Conservation (phyloP, 2,113 vertebrate species). For the Cheilinus undulatus region DNA sequence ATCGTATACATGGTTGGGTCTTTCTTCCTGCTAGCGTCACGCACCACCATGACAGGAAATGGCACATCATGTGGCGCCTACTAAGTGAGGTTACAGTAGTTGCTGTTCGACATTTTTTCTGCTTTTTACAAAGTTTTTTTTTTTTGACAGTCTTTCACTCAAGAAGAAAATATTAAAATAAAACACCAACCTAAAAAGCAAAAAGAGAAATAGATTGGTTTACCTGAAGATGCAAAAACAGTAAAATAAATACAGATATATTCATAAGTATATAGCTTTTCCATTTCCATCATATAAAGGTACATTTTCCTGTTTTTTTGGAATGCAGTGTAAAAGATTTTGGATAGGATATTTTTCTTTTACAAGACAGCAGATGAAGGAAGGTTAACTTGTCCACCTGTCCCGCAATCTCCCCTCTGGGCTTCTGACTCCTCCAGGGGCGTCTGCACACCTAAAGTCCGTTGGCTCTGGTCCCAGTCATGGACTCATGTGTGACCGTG, state of each 20-base stretch:
- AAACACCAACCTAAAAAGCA: slow-evolving; percentile 34
- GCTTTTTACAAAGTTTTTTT: slow-evolving; percentile 32
- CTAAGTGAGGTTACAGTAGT: slow-evolving; percentile 78
- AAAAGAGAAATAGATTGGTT: slow-evolving; percentile 35
- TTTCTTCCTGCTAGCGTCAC: slow-evolving; percentile 40
- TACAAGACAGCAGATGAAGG: slow-evolving; percentile 64
- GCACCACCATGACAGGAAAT: slow-evolving; percentile 46
- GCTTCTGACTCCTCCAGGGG: slow-evolving; percentile 58
- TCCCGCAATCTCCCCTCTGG: slow-evolving; percentile 66
- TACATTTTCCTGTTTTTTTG: slow-evolving; percentile 69
- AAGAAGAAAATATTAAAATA: slow-evolving; percentile 41
- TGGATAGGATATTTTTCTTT: slow-evolving; percentile 36
- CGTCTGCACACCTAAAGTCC: too few species aligned
- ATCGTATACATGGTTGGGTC: slow-evolving; percentile 51
- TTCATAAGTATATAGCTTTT: slow-evolving; percentile 63
- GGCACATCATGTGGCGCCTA: slow-evolving; percentile 48
- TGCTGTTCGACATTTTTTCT: slow-evolving; percentile 62
- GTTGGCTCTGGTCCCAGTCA: too few species aligned
- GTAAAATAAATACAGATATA: slow-evolving; percentile 76
- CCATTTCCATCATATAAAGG: slow-evolving; percentile 66
- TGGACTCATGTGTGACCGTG: too few species aligned
- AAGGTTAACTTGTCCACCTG: slow-evolving; percentile 82
- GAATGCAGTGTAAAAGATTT: slow-evolving; percentile 69
- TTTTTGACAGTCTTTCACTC: slow-evolving; percentile 72
- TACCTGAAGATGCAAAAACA: slow-evolving; percentile 70